Conservation (phyloP, 2,113 vertebrate species). For the Synodontis membranacea region DNA sequence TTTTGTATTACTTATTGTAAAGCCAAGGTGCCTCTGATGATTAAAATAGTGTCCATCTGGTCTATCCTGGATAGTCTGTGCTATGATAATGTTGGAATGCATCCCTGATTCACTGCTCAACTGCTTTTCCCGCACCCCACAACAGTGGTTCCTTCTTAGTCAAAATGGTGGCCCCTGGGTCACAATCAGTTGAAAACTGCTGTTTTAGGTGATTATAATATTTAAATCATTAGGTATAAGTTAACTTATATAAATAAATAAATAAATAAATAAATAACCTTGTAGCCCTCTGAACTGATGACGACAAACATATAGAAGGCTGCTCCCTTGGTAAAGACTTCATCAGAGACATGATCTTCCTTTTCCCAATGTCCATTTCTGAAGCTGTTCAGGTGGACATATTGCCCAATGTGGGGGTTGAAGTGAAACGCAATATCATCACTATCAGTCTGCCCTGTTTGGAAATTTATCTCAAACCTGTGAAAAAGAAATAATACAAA, state of each 20-base stretch:
- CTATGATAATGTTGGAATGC: no score
- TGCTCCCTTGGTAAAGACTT: constrained; percentile 27
- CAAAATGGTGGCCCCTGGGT: no score
- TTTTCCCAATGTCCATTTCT: background rate
- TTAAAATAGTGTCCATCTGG: no score
- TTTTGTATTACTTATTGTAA: no score
- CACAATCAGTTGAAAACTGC: no score
- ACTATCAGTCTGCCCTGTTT: background rate
- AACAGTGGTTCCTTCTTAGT: no score
- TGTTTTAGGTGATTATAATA: background rate
- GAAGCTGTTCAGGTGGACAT: constrained; percentile 20
- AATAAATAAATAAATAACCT: constrained; percentile 17
- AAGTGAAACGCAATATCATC: constrained; percentile 36
- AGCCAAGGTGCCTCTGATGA: no score
- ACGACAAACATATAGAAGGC: constrained; percentile 12
- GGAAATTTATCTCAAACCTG: background rate
- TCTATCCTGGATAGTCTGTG: no score
- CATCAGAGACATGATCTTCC: constrained; percentile 18
- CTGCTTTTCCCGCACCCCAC: no score
- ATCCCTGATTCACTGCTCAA: no score
- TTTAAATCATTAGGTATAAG: background rate
- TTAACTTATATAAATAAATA: background rate
- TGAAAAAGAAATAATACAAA: background rate
- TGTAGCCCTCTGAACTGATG: constrained; percentile 21
- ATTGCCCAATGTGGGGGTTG: constrained; percentile 2